Base-by-base conservation (phyloP, 2,888 invertebrate genomes). In the Luperina nickerlii region DNA sequence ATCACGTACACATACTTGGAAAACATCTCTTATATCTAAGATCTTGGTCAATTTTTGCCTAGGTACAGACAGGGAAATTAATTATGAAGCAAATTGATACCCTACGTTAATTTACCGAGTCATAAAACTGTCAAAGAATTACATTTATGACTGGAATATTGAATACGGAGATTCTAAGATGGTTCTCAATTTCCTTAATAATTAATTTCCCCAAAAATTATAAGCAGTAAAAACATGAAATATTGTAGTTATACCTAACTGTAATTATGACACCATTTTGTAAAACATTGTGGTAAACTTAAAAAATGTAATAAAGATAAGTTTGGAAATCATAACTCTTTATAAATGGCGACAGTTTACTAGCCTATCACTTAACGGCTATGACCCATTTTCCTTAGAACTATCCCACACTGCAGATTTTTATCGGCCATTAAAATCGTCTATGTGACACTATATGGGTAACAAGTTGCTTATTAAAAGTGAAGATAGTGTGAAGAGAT, bases 351-450 rank as follows among this genome's bases (percentile, higher is more conserved):
- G 76, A 32, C 70, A 73, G 67, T 72, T 72, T 62, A 68, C 84
- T 80, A 60, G 72, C 72, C 74, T 69, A 72, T 72, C 87, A 74
- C 57, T 73, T 70, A 77, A 84, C 79, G 70, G 70, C 60, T 70
- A 62, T 75, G 84, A 84, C 84, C 84, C 72, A 84, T 87, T 81
- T 85, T 81, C 85, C 72, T 65, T 48, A 72, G 57, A 80, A 81
- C 75, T 38, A 69, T 66, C 27, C 45, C 27, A 84, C 66, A 69
- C 57, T 73, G 76, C 84, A 77, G 84, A 84, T 84, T 87, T 83
- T 81, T 84, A 85, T 85, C 87, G 87, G 13, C 81, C 32, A 84
- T 80, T 87, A 81, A 85, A 87, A 77, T 85, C 75, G 84, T 84
- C 81, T 75, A 67, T 66, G 69, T 73, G 38, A 13, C 32, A 72